Evolutionary conservation across 2,113 vertebrate species (phyloP).

Genomic region (Coracopsis vasa): DNA sequence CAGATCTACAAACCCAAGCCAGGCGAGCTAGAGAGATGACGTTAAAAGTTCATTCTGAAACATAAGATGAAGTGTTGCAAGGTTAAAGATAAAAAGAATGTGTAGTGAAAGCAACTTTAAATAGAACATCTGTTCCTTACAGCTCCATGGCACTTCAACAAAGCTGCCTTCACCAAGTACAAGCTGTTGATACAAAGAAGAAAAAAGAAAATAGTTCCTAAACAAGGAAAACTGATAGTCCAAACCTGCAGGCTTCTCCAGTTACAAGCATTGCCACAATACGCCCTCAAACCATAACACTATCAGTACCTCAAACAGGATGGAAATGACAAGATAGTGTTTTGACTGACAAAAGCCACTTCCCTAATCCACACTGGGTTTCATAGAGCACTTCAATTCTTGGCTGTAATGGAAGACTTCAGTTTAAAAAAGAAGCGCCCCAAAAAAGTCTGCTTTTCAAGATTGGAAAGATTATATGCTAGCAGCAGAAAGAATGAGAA

Average conservation of each 20-base stretch:
- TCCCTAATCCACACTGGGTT: background rate
- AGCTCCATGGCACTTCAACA: background rate
- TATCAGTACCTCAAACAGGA: background rate
- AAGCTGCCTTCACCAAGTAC: background rate
- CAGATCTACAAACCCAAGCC: background rate
- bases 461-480: background rate
- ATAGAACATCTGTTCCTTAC: constrained; percentile 22
- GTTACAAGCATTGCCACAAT: background rate
- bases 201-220: background rate
- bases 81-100: background rate
- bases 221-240: background rate
- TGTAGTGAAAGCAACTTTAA: constrained; percentile 16
- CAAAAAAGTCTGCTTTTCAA: constrained; percentile 4
- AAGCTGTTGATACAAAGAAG: background rate
- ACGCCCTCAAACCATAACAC: background rate
- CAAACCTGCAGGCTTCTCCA: background rate
- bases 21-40: background rate
- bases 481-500: background rate
- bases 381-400: background rate
- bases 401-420: background rate
- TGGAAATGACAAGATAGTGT: background rate
- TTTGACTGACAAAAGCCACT: background rate
- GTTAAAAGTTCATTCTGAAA: background rate
- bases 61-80: background rate
- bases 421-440: background rate